phyloP scores from a whole-genome alignment of 1,140 invertebrate species.

The Cecropterus lyciades region DNA sequence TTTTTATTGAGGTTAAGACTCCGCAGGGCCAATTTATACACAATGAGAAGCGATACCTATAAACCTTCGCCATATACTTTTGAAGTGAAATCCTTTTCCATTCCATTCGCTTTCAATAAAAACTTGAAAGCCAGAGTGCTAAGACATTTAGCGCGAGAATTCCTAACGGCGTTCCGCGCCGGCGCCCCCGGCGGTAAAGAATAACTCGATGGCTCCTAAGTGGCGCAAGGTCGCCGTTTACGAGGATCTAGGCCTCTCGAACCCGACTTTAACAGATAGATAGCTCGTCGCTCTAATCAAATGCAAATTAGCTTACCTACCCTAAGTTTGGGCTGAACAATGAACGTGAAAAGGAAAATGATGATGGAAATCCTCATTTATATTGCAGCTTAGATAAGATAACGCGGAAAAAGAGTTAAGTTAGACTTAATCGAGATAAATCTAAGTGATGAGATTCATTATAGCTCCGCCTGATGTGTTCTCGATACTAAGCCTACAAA shows the following conservation, averaged over 20 bases:
- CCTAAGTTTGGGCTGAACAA: slow-evolving; percentile 9
- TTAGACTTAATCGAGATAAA: too few species aligned
- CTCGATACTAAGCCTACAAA: too few species aligned
- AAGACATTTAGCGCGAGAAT: slow-evolving; percentile 17
- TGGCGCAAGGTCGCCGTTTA: slow-evolving; percentile 21
- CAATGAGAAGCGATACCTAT: slow-evolving; percentile 1
- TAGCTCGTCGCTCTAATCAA: slow-evolving; percentile 24
- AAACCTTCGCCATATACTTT: slow-evolving; percentile 1
- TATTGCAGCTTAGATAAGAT: background rate
- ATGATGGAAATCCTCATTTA: slow-evolving; percentile 1
- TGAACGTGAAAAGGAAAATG: slow-evolving; percentile 12
- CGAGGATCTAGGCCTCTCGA: slow-evolving; percentile 10
- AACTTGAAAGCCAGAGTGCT: slow-evolving; percentile 11
- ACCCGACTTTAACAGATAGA: slow-evolving; percentile 6
- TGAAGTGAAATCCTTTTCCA: slow-evolving; percentile 11
- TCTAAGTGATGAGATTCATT: too few species aligned
- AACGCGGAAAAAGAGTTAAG: too few species aligned
- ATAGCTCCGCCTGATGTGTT: too few species aligned
- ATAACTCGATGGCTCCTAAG: slow-evolving; percentile 1
- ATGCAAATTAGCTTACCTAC: slow-evolving; percentile 20
- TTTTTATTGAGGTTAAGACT: background rate
- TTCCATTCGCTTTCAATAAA: slow-evolving; percentile 26
- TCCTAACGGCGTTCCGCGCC: slow-evolving; percentile 9
- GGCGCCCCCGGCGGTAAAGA: slow-evolving; percentile 2
- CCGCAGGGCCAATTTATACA: background rate